Evolutionary conservation across 1,140 invertebrate species (phyloP), one percentile per base, ranked within the genome.

Genomic region (Vanessa atalanta): DNA sequence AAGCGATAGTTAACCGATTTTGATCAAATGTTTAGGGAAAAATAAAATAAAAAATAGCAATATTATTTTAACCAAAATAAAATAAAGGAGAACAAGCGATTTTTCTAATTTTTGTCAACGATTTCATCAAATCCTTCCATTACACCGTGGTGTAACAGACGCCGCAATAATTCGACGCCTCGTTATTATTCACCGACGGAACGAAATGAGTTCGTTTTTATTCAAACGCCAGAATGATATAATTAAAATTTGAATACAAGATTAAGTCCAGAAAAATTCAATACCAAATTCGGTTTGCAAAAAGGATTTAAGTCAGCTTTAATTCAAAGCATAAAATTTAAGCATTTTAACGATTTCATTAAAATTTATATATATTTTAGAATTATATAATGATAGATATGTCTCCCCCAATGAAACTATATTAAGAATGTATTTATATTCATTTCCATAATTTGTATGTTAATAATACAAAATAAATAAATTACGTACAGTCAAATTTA

Each of bases 161-260:
- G 60, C 65, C 76, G 50, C 57, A 79, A 80, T 90, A 87, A 88
- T 87, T 90, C 78, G 77, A 82, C 77, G 80, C 79, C 81, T 83
- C 80, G 83, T 91, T 89, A 88, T 90, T 90, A 90, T 89, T 91
- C 89, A 90, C 83, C 83, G 85, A 77, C 83, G 80, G 81, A 76
- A 75, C 79, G 76, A 87, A 90, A 91, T 90, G 87, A 89, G 89
- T 89, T 87, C 87, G 86, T 90, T 91, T 91, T 90, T 89, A 90
- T 91, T 91, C 87, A 90, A 91, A 91, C 88, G 79, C 82, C 86
- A 85, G 87, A 89, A 91, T 91, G 86, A 89, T 89, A 89, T 90
- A 89, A 89, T 91, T 91, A 89, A 91, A 91, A 90, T 90, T 90
- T 90, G 88, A 90, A 91, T 90, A 88, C 88, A 88, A 90, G 87